phyloP scores from a whole-genome alignment of 2,797 vertebrate species.

The Pygocentrus nattereri region DNA sequence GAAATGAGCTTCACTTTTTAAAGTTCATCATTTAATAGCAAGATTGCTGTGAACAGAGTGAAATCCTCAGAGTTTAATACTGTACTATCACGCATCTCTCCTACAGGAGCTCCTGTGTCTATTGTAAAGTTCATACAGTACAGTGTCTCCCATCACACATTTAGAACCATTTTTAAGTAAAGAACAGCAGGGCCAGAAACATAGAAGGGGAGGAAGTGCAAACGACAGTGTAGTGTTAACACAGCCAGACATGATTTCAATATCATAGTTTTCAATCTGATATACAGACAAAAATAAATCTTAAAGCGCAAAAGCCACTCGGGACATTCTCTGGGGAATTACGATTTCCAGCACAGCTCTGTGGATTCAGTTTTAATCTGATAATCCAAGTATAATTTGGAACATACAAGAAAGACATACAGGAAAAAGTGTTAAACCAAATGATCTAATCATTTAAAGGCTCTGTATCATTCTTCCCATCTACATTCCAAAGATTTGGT shows the following conservation, averaged over 20 bases:
- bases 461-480: background rate
- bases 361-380: background rate
- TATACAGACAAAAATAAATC: slow-evolving; percentile 16
- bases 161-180: background rate
- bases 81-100: slow-evolving; percentile 1
- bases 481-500: background rate
- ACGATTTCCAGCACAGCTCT: background rate
- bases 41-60: slow-evolving; percentile 14
- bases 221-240: slow-evolving; percentile 5
- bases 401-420: background rate
- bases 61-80: slow-evolving; percentile 26
- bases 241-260: slow-evolving; percentile 1
- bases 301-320: background rate
- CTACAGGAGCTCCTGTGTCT: background rate
- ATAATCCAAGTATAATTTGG: background rate
- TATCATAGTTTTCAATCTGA: slow-evolving; percentile 1
- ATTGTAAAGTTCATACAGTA: background rate
- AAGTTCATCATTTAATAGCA: slow-evolving; percentile 47
- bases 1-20: background rate
- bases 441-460: background rate
- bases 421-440: background rate
- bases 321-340: background rate
- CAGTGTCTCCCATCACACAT: slow-evolving; percentile 6
- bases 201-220: background rate
- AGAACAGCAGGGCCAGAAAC: background rate